Conservation (phyloP, 2,113 vertebrate species). For the Psittacus erithacus region DNA sequence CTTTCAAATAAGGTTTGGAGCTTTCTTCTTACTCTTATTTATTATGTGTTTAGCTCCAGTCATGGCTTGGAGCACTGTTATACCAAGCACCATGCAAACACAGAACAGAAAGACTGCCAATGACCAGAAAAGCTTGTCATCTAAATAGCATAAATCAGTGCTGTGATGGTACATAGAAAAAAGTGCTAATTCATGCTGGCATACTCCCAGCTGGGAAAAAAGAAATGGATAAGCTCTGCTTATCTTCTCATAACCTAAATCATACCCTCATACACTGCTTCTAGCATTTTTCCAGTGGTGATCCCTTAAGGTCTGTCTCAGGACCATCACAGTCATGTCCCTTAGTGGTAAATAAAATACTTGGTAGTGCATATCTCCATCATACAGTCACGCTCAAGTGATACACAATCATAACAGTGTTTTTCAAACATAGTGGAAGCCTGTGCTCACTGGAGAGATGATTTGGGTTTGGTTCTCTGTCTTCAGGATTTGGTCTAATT, state of each 20-base stretch:
- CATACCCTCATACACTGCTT: background rate
- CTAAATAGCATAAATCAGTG: background rate
- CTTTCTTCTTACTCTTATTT: conserved; percentile 14
- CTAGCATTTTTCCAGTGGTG: background rate
- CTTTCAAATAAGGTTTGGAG: background rate
- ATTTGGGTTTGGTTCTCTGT: background rate
- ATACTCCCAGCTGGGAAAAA: background rate
- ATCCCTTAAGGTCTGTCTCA: background rate
- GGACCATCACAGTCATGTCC: background rate
- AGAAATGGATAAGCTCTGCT: background rate
- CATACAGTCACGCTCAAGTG: background rate
- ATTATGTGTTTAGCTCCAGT: background rate
- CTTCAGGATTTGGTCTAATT: background rate
- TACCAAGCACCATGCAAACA: background rate
- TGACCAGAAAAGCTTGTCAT: background rate
- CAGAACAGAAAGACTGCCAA: background rate
- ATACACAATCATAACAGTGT: background rate
- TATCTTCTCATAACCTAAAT: background rate
- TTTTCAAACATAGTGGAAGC: background rate
- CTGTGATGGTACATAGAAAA: background rate
- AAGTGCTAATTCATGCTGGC: background rate
- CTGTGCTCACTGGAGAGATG: background rate
- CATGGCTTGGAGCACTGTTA: background rate
- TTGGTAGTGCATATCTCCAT: background rate
- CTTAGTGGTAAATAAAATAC: background rate